Conservation (phyloP, 2,888 invertebrate species). For the Campoletis raptor region DNA sequence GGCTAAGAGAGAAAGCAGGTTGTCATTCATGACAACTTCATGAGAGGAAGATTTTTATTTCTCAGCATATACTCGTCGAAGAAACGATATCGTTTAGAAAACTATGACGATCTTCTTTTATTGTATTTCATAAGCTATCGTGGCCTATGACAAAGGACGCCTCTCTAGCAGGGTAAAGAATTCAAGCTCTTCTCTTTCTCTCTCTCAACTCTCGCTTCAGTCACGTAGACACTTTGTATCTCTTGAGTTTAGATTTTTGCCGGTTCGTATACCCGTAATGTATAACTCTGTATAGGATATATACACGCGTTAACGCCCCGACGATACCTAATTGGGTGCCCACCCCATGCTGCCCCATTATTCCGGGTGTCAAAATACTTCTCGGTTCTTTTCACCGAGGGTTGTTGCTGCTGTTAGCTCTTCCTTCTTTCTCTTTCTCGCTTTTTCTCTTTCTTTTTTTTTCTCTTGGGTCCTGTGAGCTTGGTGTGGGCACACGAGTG, state of each 20-base stretch:
- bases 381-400: constrained; percentile 66
- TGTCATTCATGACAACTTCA: too few relatives aligned
- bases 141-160: constrained; percentile 53
- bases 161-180: constrained; percentile 52
- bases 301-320: constrained; percentile 77
- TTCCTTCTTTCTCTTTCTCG: constrained; percentile 65
- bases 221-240: constrained; percentile 79
- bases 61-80: constrained; percentile 23
- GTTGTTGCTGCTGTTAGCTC: constrained; percentile 18
- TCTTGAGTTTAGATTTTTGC: constrained; percentile 72
- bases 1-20: too few relatives aligned
- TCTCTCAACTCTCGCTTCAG: constrained; percentile 62
- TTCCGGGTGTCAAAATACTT: constrained; percentile 84
- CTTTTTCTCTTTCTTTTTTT: constrained; percentile 37
- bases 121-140: constrained; percentile 55
- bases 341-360: constrained; percentile 83
- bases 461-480: constrained; percentile 27
- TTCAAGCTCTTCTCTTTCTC: constrained; percentile 38
- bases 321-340: constrained; percentile 83
- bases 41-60: constrained; percentile 26
- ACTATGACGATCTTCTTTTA: constrained; percentile 51
- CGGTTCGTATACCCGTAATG: constrained; percentile 68
- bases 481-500: constrained; percentile 65
- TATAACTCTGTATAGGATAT: constrained; percentile 52
- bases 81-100: constrained; percentile 60